Conservation (phyloP, 1,140 invertebrate species). For the Scaptodrosophila lebanonensis region DNA sequence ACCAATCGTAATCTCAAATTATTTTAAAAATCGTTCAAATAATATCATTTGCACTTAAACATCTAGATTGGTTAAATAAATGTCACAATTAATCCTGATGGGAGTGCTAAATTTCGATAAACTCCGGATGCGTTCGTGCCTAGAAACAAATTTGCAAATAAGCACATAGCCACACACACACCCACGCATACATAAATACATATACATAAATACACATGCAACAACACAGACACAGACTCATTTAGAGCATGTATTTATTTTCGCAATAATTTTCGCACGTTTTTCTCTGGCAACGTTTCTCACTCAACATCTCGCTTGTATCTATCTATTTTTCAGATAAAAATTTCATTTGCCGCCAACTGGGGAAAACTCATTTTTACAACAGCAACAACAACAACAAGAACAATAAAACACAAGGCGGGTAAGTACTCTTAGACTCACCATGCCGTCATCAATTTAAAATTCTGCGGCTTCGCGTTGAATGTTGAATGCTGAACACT, state of each 20-base stretch:
- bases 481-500: background rate
- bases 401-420: slow-evolving; percentile 18
- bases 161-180: no score
- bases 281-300: slow-evolving; percentile 19
- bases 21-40: no score
- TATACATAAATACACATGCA: slow-evolving; percentile 7
- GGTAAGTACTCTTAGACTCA: slow-evolving; percentile 14
- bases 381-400: slow-evolving; percentile 38
- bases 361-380: slow-evolving; percentile 57
- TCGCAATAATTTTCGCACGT: slow-evolving; percentile 35
- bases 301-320: background rate
- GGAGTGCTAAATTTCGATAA: no score
- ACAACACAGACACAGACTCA: slow-evolving; percentile 2
- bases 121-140: no score
- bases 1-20: no score
- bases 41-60: no score
- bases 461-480: no score
- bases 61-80: no score
- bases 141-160: no score
- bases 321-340: slow-evolving; percentile 37
- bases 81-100: no score
- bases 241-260: slow-evolving; percentile 50
- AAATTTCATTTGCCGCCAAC: slow-evolving; percentile 55
- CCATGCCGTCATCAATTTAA: slow-evolving; percentile 66
- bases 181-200: slow-evolving; percentile 13